phyloP scores from a whole-genome alignment of 2,113 vertebrate species.

The Naja naja region DNA sequence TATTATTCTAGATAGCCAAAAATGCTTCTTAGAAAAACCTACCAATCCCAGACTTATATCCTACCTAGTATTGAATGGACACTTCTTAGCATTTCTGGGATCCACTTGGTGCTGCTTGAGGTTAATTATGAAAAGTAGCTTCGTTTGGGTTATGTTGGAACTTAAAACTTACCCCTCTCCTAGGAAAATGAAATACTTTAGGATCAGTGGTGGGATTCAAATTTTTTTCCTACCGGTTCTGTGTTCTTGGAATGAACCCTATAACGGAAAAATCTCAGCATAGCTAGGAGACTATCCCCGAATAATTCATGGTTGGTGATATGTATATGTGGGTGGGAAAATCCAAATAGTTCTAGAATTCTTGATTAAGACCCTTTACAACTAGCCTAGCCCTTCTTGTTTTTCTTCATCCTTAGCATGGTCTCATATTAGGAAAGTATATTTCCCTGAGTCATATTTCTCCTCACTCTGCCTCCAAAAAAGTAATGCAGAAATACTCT shows the following conservation, averaged over 20 bases:
- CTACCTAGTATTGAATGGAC: neutral
- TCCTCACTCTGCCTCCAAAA: neutral
- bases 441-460: neutral
- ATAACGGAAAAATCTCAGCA: too few species aligned
- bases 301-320: neutral
- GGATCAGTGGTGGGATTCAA: too few species aligned
- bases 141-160: neutral
- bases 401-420: neutral
- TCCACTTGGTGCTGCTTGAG: neutral
- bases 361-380: neutral
- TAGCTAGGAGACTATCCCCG: neutral
- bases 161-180: too few species aligned
- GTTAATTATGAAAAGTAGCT: neutral
- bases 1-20: neutral
- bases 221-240: too few species aligned
- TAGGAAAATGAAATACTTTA: too few species aligned
- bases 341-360: neutral
- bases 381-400: neutral
- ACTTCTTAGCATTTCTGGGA: neutral
- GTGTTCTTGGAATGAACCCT: neutral
- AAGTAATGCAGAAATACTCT: neutral
- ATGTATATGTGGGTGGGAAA: neutral
- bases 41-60: neutral
- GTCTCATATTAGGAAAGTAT: neutral
- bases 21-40: neutral